Evolutionary conservation across 1,140 invertebrate genomes (phyloP), one percentile per base, ranked within the genome.

Genomic region (Papilio polyxenes): DNA sequence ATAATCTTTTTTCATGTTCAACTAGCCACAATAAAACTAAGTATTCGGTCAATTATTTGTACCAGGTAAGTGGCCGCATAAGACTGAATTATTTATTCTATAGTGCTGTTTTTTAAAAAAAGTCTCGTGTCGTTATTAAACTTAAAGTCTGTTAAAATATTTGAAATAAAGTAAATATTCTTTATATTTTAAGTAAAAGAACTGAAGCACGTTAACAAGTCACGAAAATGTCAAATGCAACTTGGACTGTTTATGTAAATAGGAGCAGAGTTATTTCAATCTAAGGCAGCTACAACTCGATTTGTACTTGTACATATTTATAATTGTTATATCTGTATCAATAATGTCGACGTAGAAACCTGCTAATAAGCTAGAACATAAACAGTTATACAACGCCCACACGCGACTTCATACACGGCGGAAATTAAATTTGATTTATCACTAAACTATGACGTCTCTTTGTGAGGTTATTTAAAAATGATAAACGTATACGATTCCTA

Each of bases 361-460:
- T 65, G 62, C 23, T 65, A 2, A 65, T 9, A 65, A 31, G 62
- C 10, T 31, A 0, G 62, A 31, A 31, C 62, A 65, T 65, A 31
- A 65, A 31, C 62, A 62, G 59, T 62, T n/a, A 20, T 31, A 31
- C 23, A 13, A 23, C 62, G 11, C 62, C 62, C 62, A 65, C 62
- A 65, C 11, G 5, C 8, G 10, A 75, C 9, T 51, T 75, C 75
- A 75, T 75, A 75, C 48, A 51, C 49, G 75, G 51, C 48, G 48
- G 48, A 75, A 51, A 48, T 17, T 17, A 20, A 75, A 51, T 75
- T 48, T 75, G 48, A 75, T 51, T 75, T 75, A 48, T 75, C n/a
- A 48, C 20, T 49, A 13, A 75, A 10, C 31, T 44, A 75, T 40
- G 10, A 31, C 62, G n/a, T 62, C 20, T 7, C 23, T 23, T 62